Conservation (phyloP, 2,888 invertebrate species). For the Ptychoptera albimana region DNA sequence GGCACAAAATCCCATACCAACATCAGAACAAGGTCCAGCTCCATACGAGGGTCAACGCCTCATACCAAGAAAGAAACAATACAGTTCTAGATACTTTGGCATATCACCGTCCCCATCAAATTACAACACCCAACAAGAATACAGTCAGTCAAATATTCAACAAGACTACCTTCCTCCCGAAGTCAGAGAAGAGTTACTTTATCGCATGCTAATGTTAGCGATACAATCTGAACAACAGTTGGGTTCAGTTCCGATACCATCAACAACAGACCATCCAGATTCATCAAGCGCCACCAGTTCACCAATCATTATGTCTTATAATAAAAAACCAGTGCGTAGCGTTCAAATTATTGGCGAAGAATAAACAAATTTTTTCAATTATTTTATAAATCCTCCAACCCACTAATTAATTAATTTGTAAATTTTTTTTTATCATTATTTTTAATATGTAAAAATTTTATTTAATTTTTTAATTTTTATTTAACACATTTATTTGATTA, state of each 20-base stretch:
- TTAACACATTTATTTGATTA: too few relatives aligned
- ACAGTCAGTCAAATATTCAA: slow-evolving; percentile 29
- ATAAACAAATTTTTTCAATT: slow-evolving; percentile 7
- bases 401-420: too few relatives aligned
- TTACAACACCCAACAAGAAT: slow-evolving; percentile 12
- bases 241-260: slow-evolving; percentile 14
- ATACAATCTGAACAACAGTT: slow-evolving; percentile 49
- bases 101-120: slow-evolving; percentile 29
- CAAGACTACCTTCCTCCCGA: slow-evolving; percentile 42
- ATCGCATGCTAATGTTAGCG: slow-evolving; percentile 56
- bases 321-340: slow-evolving; percentile 45
- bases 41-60: slow-evolving; percentile 34
- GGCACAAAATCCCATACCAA: slow-evolving; percentile 12
- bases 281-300: slow-evolving; percentile 30
- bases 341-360: slow-evolving; percentile 57
- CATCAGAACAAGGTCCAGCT: slow-evolving; percentile 10
- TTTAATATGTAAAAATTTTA: too few relatives aligned
- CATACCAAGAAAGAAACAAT: slow-evolving; percentile 28
- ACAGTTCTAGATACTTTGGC: slow-evolving; percentile 26
- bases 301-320: slow-evolving; percentile 24
- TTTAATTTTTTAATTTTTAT: too few relatives aligned
- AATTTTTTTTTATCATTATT: too few relatives aligned
- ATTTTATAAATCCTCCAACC: neutral
- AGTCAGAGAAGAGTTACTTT: slow-evolving; percentile 50
- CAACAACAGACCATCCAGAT: slow-evolving; percentile 16